phyloP scores from a whole-genome alignment of 1,140 invertebrate genomes.

The Hypothenemus hampei region DNA sequence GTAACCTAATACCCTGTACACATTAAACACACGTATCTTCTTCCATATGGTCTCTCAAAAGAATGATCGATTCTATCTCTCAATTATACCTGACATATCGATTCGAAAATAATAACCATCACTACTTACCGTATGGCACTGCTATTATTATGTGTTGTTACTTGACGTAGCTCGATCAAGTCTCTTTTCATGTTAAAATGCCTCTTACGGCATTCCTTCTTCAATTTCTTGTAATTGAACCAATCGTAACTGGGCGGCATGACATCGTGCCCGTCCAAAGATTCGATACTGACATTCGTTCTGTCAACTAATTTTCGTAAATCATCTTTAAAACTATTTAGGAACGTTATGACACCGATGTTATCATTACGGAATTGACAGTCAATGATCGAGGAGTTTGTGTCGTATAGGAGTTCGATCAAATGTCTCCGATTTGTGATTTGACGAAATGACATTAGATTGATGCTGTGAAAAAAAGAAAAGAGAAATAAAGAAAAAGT shows the following conservation, averaged over 20 bases:
- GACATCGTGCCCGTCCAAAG: conserved; percentile 36
- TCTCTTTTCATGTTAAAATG: conserved; percentile 42
- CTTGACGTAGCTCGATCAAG: background rate
- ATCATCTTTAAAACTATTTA: conserved; percentile 53
- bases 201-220: conserved; percentile 48
- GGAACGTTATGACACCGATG: conserved; percentile 52
- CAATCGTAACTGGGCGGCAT: conserved; percentile 48
- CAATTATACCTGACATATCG: too few relatives aligned
- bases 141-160: too few relatives aligned
- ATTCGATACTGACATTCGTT: conserved; percentile 37
- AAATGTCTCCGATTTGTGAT: conserved; percentile 59
- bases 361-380: conserved; percentile 59
- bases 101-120: too few relatives aligned
- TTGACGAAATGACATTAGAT: conserved; percentile 57
- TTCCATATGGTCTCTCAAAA: too few relatives aligned
- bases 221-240: conserved; percentile 52
- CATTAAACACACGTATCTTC: too few relatives aligned
- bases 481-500: too few relatives aligned
- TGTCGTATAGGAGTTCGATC: conserved; percentile 63
- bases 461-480: too few relatives aligned
- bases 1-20: too few relatives aligned
- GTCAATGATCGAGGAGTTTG: conserved; percentile 54
- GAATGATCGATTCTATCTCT: too few relatives aligned
- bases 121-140: too few relatives aligned
- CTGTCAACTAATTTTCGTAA: conserved; percentile 48